Evolutionary conservation across 2,797 vertebrate species (phyloP).

Genomic region (Saxicola maurus): DNA sequence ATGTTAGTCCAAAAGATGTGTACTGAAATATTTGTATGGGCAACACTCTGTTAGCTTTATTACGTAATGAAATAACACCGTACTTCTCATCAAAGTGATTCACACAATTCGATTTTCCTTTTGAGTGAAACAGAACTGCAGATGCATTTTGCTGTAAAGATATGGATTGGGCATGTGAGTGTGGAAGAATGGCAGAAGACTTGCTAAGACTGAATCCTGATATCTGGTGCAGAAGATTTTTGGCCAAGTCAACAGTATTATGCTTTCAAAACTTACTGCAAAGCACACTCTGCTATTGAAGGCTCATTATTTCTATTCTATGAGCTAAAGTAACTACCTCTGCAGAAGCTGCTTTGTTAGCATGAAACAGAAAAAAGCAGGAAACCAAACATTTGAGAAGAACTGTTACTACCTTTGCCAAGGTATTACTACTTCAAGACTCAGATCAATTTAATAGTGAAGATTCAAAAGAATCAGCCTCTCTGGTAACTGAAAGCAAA

Average conservation of each 20-base stretch:
- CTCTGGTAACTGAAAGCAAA: neutral
- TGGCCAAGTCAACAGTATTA: neutral
- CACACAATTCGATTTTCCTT: neutral
- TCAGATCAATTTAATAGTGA: neutral
- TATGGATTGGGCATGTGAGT: neutral
- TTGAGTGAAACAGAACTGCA: neutral
- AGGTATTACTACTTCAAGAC: neutral
- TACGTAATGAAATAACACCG: neutral
- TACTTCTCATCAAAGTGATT: neutral
- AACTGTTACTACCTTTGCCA: neutral
- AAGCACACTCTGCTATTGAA: neutral
- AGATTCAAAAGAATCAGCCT: neutral
- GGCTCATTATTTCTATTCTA: neutral
- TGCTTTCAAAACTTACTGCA: neutral
- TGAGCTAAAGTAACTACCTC: neutral
- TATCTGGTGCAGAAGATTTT: neutral
- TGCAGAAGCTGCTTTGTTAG: neutral
- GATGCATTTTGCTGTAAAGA: neutral
- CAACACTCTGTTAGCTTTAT: neutral
- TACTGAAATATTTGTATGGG: neutral
- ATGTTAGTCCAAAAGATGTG: neutral
- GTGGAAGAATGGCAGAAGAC: neutral
- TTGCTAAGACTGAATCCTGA: neutral
- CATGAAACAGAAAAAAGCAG: neutral
- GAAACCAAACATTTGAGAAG: neutral